Evolutionary conservation across 2,888 invertebrate species (phyloP).

Genomic region (Matsumyia berberina): DNA sequence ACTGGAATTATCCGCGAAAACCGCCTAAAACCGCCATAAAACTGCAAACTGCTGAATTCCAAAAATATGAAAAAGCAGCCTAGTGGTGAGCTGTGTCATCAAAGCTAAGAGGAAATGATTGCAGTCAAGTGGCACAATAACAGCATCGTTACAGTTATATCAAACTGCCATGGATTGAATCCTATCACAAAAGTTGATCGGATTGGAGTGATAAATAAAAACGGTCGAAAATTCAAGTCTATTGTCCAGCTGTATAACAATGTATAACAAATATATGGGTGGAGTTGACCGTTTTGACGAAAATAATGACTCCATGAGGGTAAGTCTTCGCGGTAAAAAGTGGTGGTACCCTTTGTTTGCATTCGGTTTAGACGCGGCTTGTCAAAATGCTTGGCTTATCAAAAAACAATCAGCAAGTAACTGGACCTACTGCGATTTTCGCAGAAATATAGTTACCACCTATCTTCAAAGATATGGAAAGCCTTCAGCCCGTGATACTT

Average conservation of each 20-base stretch:
- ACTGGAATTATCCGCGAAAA: constrained; percentile 12
- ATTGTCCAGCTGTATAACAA: constrained; percentile 53
- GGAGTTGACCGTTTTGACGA: constrained; percentile 60
- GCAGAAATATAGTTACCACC: no score
- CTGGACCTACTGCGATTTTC: no score
- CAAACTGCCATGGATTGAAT: constrained; percentile 48
- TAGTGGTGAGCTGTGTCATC: constrained; percentile 51
- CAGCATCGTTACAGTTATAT: constrained; percentile 47
- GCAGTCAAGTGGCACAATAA: constrained; percentile 66
- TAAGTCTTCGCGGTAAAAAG: constrained; percentile 42
- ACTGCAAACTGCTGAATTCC: constrained; percentile 14
- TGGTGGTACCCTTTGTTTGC: constrained; percentile 47
- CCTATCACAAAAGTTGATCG: constrained; percentile 54
- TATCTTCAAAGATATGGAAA: no score
- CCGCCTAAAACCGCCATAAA: constrained; percentile 14
- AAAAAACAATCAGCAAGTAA: no score
- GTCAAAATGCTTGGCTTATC: constrained; percentile 30
- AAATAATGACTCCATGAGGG: constrained; percentile 48
- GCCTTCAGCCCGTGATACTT: constrained; percentile 17
- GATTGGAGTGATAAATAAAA: constrained; percentile 42
- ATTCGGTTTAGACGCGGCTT: constrained; percentile 43
- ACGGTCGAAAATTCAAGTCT: constrained; percentile 53
- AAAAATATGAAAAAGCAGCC: constrained; percentile 43
- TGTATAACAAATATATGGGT: constrained; percentile 60
- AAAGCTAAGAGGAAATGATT: constrained; percentile 54